Conservation (phyloP, 2,888 invertebrate genomes). For the Eristalinus sepulchralis region DNA sequence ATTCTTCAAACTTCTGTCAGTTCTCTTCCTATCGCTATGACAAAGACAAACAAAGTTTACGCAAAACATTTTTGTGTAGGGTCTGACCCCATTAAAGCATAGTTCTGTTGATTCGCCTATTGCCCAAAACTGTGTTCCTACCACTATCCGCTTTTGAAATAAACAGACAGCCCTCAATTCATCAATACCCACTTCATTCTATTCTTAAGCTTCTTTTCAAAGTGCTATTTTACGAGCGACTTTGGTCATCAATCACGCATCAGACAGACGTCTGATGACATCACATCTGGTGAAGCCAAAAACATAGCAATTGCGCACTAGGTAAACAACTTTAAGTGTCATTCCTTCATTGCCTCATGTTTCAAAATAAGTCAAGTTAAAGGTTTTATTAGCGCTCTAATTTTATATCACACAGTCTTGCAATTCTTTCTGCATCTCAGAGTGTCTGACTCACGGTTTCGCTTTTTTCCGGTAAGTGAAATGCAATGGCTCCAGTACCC, state of each 20-base stretch:
- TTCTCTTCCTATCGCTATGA: too few relatives aligned
- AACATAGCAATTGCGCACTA: neutral
- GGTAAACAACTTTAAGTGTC: neutral
- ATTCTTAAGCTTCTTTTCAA: neutral
- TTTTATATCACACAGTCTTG: neutral
- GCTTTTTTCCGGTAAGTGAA: neutral
- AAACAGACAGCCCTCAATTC: too few relatives aligned
- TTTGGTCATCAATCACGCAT: neutral
- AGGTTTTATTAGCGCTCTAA: too few relatives aligned
- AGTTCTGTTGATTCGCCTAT: too few relatives aligned
- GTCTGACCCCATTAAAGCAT: too few relatives aligned
- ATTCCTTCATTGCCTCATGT: neutral
- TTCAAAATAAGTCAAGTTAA: neutral
- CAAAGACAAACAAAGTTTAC: too few relatives aligned
- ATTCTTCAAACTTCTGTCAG: too few relatives aligned
- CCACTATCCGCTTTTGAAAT: too few relatives aligned
- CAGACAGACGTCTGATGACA: neutral
- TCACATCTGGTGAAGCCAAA: neutral
- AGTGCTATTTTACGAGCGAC: neutral
- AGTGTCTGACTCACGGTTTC: neutral
- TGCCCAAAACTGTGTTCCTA: too few relatives aligned
- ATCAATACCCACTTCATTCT: too few relatives aligned
- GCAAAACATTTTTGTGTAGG: too few relatives aligned
- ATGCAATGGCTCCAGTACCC: neutral
- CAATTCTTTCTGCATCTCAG: neutral